phyloP scores from a whole-genome alignment of 2,888 invertebrate species.

The Dicycla oo region DNA sequence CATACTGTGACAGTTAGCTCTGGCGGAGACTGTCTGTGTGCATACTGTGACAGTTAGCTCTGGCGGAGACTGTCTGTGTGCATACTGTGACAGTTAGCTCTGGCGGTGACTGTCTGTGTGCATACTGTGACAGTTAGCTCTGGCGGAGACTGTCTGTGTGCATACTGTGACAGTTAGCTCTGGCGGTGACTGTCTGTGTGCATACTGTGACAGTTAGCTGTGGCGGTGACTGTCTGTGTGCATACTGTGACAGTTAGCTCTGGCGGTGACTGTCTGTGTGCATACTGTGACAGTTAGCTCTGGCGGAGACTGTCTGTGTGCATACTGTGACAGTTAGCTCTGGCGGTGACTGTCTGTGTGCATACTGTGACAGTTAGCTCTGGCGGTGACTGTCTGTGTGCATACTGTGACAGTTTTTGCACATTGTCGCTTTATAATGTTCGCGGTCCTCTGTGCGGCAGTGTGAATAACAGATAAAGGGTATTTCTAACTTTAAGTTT shows the following conservation, averaged over 20 bases:
- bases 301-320: conserved; percentile 63
- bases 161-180: conserved; percentile 71
- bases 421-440: conserved; percentile 62
- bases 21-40: conserved; percentile 63
- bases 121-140: conserved; percentile 71
- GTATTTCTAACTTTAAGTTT: conserved; percentile 65
- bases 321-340: conserved; percentile 71
- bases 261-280: conserved; percentile 63
- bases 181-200: conserved; percentile 63
- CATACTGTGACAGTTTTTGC: conserved; percentile 72
- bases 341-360: conserved; percentile 63
- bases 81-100: conserved; percentile 71
- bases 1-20: conserved; percentile 71
- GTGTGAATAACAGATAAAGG: conserved; percentile 71
- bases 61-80: conserved; percentile 63
- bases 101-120: conserved; percentile 63
- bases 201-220: conserved; percentile 71
- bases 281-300: conserved; percentile 71
- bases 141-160: conserved; percentile 63
- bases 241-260: conserved; percentile 71
- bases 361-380: conserved; percentile 70
- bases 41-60: conserved; percentile 71
- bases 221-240: conserved; percentile 63
- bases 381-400: conserved; percentile 63
- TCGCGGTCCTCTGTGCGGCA: conserved; percentile 58